Evolutionary conservation across 2,797 vertebrate genomes (phyloP), one percentile per base, ranked within the genome.

Genomic region (Phrynocephalus guinanensis): DNA sequence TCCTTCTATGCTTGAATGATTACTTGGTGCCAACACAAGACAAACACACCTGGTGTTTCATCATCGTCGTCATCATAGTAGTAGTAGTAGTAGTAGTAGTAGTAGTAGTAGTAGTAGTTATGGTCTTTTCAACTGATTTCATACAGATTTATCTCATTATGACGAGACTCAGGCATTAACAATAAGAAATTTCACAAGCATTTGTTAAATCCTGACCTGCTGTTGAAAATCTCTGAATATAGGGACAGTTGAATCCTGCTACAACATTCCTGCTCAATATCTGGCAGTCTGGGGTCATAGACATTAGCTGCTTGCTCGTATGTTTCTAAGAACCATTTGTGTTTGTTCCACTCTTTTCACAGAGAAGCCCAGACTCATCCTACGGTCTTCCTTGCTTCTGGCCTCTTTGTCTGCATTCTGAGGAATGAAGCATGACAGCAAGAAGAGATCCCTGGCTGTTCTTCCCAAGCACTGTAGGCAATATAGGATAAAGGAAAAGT

Each of bases 381-480:
- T n/a, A 86, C 79, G 80, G 67, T 90, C 88, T 88, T 86, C 56
- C 56, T 85, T 88, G 81, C 89, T 92, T 91, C 77, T 85, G 88
- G 82, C 30, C 90, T 89, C 16, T 92, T 92, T 91, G 89, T 92
- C 87, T 90, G 15, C 79, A n/a, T 82, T 89, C 79, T 91, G 73
- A 77, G 77, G 73, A 92, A 89, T 76, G 67, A 90, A 92, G 84
- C n/a, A 68, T 91, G 92, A 83, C 38, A 0, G 1, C 71, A 77
- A 92, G 63, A 91, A 72, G 81, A 87, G 85, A 90, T 87, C 82
- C 87, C 86, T 84, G 60, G 28, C 86, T 52, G 26, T 88, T 67
- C 78, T 82, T 83, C 85, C 68, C 88, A 67, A 87, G 60, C 16
- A 70, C 67, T 81, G 76, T 28, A 66, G 66, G 0, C 60, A 0